phyloP scores from a whole-genome alignment of 1,140 invertebrate genomes.

The Metaphire vulgaris region DNA sequence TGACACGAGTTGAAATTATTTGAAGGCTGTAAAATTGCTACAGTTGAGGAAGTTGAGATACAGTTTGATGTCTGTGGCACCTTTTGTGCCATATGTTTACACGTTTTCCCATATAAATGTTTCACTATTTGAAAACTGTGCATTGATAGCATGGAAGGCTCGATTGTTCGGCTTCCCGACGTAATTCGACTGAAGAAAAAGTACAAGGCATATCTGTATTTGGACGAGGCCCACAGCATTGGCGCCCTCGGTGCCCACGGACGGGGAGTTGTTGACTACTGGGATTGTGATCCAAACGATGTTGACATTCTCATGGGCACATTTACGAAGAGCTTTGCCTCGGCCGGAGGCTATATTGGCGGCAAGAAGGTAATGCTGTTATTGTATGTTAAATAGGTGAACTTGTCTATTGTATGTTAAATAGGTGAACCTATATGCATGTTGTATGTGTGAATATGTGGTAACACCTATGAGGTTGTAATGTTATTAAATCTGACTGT shows the following conservation, averaged over 20 bases:
- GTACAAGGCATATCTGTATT: slow-evolving; percentile 76
- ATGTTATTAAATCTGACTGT: no score
- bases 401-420: background rate
- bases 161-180: slow-evolving; percentile 76
- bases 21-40: background rate
- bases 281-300: slow-evolving; percentile 68
- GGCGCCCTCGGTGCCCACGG: slow-evolving; percentile 79
- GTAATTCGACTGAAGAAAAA: slow-evolving; percentile 84
- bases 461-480: no score
- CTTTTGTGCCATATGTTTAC: no score
- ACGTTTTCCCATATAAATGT: no score
- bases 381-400: background rate
- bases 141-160: slow-evolving; percentile 86
- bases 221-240: slow-evolving; percentile 89
- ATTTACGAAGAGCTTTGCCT: slow-evolving; percentile 84
- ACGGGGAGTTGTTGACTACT: slow-evolving; percentile 77
- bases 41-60: background rate
- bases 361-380: slow-evolving; percentile 60
- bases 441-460: slow-evolving; percentile 14
- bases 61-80: background rate
- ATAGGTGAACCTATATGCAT: background rate
- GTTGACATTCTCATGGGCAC: slow-evolving; percentile 93
- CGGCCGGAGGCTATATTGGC: slow-evolving; percentile 88
- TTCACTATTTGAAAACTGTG: no score
- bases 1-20: background rate